Evolutionary conservation across 2,888 invertebrate species (phyloP).

Genomic region (Pimpla rufipes): DNA sequence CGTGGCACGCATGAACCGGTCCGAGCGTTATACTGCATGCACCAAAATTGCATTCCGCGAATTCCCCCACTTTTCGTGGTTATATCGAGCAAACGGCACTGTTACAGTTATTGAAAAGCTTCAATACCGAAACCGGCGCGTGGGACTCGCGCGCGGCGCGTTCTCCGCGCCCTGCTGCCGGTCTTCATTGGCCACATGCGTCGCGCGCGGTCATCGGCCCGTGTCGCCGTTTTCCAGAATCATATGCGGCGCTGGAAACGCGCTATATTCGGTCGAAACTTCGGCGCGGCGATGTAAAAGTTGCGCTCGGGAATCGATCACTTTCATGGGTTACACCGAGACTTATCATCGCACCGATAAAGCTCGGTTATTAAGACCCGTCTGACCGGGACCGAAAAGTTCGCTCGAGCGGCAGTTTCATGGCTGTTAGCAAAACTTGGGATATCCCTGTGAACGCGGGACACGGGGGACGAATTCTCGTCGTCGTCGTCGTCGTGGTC

Average conservation of each 20-base stretch:
- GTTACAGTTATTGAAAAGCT: conserved; percentile 8
- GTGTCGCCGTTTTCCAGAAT: conserved; percentile 9
- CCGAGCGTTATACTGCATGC: conserved; percentile 39
- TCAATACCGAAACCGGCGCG: neutral
- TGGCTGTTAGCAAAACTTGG: conserved; percentile 51
- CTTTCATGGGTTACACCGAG: conserved; percentile 36
- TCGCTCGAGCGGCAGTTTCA: conserved; percentile 49
- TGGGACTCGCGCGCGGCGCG: too few species aligned
- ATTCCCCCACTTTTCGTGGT: conserved; percentile 24
- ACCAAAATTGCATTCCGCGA: conserved; percentile 37
- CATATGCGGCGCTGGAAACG: conserved; percentile 13
- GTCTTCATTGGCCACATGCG: too few species aligned
- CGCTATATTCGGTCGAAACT: conserved; percentile 46
- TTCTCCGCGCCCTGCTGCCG: too few species aligned
- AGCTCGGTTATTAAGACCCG: conserved; percentile 37
- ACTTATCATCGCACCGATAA: conserved; percentile 26
- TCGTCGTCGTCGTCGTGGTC: neutral
- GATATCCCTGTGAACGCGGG: conserved; percentile 18
- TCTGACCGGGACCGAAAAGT: conserved; percentile 41
- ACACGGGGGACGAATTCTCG: neutral
- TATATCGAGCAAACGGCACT: neutral
- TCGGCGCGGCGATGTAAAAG: conserved; percentile 35
- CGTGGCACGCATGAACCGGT: conserved; percentile 51
- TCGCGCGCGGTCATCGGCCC: too few species aligned
- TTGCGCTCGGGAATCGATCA: conserved; percentile 47